Base-by-base conservation (phyloP, 2,888 invertebrate genomes). In the Drosophila fungiperda region DNA sequence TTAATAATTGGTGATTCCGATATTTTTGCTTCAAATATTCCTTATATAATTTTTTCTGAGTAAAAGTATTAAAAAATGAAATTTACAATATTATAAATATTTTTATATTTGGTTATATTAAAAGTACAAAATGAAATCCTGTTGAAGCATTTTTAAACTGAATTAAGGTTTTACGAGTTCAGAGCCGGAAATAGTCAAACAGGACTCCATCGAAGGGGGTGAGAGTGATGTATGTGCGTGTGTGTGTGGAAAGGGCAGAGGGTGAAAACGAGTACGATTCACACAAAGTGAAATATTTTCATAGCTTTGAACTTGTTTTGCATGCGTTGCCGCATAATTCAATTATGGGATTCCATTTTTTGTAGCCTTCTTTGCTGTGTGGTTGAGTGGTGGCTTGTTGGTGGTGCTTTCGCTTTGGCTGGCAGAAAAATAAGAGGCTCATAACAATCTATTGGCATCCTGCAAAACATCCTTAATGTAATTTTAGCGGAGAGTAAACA, bases 391-490 rank as follows among this genome's bases (percentile, higher is more conserved):
- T 40, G 29, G 23, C n/a, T n/a, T 36, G 11, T 15, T 52, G 54
- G 23, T 63, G 42, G 67, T 61, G 40, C 52, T 59, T 26, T 26
- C 26, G 33, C 32, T 48, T 60, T 68, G 83, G 32, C 45, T 65
- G 73, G 68, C 86, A 48, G 35, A 50, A 55, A 68, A 57, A 53
- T 7, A 52, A 1, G 61, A 67, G 57, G 66, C 75, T 68, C 71
- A 77, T 80, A 87, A 89, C 87, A 89, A 89, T 89, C 83, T 85
- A 87, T 85, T 87, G 87, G 83, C 83, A 87, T 87, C 87, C 89
- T 85, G 83, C 68, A 89, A 87, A 89, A 85, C 89, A 87, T 85
- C 89, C 89, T 87, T 88, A 90, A 91, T 90, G 91, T 91, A 90
- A 90, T 91, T 91, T 91, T 77, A 83, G 88, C 90, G 88, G 85